Base-by-base conservation (phyloP, 2,888 invertebrate species). In the Eristalinus sepulchralis region DNA sequence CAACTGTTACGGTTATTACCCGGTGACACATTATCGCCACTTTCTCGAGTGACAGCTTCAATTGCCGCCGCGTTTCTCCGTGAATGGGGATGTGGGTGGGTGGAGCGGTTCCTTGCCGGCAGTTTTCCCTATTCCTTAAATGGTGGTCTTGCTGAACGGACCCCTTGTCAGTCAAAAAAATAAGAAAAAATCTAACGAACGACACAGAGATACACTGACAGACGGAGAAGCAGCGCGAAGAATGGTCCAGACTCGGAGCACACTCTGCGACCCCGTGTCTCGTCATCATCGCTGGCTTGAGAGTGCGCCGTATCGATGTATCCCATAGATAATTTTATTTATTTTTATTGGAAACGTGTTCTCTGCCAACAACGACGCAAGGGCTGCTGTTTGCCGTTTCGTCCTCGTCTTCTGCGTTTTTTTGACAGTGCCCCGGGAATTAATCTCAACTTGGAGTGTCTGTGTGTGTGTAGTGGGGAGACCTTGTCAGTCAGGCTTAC, bases 41-140 rank as follows among this genome's bases (percentile, higher is more conserved):
- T 83, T 83, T 83, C 83, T 83, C 78, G 66, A 86, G 83, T 83
- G 86, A 83, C 86, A 86, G 71, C 75, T 83, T 83, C 86, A 82
- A 86, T 86, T 79, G 86, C 77, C 73, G 78, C 81, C 81, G 72
- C 57, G 70, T 83, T 81, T 75, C 20, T 17, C 31, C 31, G 47
- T 10, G 13, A 39, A 57, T 39, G 34, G 62, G 10, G 36, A 17
- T 1, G 0, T 22, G 22, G 0, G 22, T 20, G 55, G 53, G 31
- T 31, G 5, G 10, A 13, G 59, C 53, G 47, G 64, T 62, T 75
- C 75, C 75, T 78, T 83, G 36, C n/a, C 39, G n/a, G n/a, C 13
- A 39, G n/a, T n/a, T 2, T 4, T n/a, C 39, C 13, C 39, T n/a
- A 6, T n/a, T 4, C 39, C 39, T 13, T 39, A 39, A n/a, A 39